These are phyloP conservation scores for Melanotaenia duboulayi DNA, from an alignment of 2,113 vertebrate species.

Conservation along the genomic window DNA sequence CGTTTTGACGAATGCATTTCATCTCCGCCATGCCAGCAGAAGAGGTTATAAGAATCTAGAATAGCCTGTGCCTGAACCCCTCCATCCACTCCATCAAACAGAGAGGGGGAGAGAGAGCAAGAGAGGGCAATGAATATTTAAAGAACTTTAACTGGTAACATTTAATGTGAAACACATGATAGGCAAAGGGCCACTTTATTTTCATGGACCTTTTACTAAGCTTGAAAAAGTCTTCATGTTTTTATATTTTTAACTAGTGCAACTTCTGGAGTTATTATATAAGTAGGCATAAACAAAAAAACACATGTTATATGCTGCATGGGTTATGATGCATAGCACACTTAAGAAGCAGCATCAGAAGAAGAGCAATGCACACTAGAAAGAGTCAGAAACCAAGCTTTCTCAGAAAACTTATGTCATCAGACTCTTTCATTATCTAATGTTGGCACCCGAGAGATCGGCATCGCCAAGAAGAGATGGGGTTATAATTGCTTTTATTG, in stretches of 20 bases:
- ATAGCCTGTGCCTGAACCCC: constrained; percentile 42
- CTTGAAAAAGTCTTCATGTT: constrained; percentile 27
- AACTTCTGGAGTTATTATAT: constrained; percentile 46
- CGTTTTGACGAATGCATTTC: constrained; percentile 66
- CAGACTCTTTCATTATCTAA: constrained; percentile 80
- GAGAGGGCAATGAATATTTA: constrained; percentile 70
- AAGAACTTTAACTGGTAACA: constrained; percentile 72
- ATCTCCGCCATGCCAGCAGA: constrained; percentile 49
- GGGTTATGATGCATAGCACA: constrained; percentile 28
- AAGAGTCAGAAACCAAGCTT: constrained; percentile 71
- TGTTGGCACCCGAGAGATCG: constrained; percentile 70
- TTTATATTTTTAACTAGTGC: constrained; percentile 52
- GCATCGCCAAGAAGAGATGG: constrained; percentile 66
- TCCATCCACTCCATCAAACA: constrained; percentile 58
- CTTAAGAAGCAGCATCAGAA: constrained; percentile 10
- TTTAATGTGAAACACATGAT: constrained; percentile 68
- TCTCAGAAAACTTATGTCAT: constrained; percentile 80
- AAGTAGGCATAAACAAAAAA: constrained; percentile 50
- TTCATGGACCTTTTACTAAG: constrained; percentile 15
- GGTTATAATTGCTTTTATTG: constrained; percentile 82
- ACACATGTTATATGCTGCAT: constrained; percentile 40
- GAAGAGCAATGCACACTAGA: constrained; percentile 54
- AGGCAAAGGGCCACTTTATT: constrained; percentile 39
- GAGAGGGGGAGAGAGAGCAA: constrained; percentile 27
- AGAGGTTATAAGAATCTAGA: constrained; percentile 54